phyloP scores from a whole-genome alignment of 2,888 invertebrate species.

The Clistopyga incitator region DNA sequence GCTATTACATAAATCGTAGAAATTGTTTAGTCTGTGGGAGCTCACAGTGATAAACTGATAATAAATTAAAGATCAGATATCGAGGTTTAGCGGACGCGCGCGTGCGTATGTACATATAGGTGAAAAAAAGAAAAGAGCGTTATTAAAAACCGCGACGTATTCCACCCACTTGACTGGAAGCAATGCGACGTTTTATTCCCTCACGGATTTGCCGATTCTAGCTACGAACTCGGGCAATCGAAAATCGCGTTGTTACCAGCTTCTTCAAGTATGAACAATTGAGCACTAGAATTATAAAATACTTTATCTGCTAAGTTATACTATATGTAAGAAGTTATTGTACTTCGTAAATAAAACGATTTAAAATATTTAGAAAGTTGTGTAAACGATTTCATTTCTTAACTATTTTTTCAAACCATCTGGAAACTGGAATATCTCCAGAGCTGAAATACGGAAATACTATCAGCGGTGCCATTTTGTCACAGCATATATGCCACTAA shows the following conservation, averaged over 20 bases:
- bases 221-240: conserved; percentile 3
- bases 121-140: conserved; percentile 48
- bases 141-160: conserved; percentile 49
- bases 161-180: conserved; percentile 48
- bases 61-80: conserved; percentile 16
- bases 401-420: neutral
- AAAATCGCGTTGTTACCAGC: conserved; percentile 50
- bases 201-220: conserved; percentile 31
- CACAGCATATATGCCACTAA: neutral
- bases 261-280: conserved; percentile 56
- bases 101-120: conserved; percentile 67
- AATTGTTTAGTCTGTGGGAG: conserved; percentile 52
- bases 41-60: conserved; percentile 39
- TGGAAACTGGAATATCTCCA: neutral
- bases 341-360: conserved; percentile 68
- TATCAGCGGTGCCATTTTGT: neutral
- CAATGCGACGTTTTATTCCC: conserved; percentile 41
- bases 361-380: conserved; percentile 59
- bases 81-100: conserved; percentile 33
- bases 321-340: conserved; percentile 63
- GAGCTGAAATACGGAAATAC: neutral
- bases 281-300: conserved; percentile 59
- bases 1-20: conserved; percentile 64
- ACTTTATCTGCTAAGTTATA: conserved; percentile 63
- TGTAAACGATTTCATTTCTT: neutral